Percentiles rank a stretch among this genome's conserved stretches.
These are phyloP conservation scores for Plebejus argus DNA, from an alignment of 2,888 invertebrate species.

Conservation along the genomic window DNA sequence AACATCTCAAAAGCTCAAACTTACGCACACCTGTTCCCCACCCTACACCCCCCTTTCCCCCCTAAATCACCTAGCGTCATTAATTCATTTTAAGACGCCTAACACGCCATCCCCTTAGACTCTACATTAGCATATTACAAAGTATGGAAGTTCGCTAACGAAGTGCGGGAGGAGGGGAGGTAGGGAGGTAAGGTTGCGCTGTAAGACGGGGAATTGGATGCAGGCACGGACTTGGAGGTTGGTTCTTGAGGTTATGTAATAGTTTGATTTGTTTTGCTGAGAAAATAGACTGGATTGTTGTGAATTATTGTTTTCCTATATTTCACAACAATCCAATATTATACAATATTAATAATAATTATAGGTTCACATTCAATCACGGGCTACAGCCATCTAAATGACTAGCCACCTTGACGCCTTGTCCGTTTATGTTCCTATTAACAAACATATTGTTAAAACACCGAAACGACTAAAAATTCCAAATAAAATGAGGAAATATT, in stretches of 20 bases:
- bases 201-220: conserved; percentile 78
- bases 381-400: too few relatives aligned
- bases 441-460: too few relatives aligned
- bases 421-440: too few relatives aligned
- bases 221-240: conserved; percentile 56
- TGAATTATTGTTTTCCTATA: too few relatives aligned
- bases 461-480: too few relatives aligned
- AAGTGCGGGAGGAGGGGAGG: conserved; percentile 53
- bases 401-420: too few relatives aligned
- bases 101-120: conserved; percentile 66
- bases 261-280: neutral
- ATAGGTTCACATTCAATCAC: too few relatives aligned
- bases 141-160: conserved; percentile 80
- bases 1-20: neutral
- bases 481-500: neutral
- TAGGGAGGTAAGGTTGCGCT: conserved; percentile 69
- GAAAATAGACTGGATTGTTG: too few relatives aligned
- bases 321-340: too few relatives aligned
- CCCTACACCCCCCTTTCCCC: conserved; percentile 34
- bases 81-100: conserved; percentile 80
- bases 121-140: conserved; percentile 80
- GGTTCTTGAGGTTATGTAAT: neutral
- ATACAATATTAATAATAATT: too few relatives aligned
- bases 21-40: conserved; percentile 27
- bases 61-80: conserved; percentile 73